These are phyloP conservation scores for Arrhopalites spinosus DNA, from an alignment of 2,888 invertebrate genomes.

Conservation along the genomic window DNA sequence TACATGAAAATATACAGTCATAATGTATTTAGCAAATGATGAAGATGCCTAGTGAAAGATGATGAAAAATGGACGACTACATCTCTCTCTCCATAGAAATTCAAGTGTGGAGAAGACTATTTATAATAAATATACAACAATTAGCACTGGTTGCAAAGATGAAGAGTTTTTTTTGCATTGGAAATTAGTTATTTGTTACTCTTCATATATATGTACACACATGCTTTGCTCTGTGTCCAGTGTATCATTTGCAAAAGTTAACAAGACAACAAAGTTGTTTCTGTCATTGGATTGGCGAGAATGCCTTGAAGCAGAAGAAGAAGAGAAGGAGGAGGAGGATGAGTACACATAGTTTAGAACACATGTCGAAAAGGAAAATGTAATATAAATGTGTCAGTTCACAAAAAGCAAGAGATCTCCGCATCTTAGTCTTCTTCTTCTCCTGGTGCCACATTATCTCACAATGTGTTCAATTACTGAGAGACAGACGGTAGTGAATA, in stretches of 20 bases:
- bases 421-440: not conserved
- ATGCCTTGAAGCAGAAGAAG: too few relatives aligned
- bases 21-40: not conserved
- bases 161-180: too few relatives aligned
- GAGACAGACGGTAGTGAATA: conserved; percentile 3
- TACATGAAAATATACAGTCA: not conserved
- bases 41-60: not conserved
- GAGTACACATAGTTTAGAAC: too few relatives aligned
- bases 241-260: conserved; percentile 2
- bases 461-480: not conserved
- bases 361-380: conserved; percentile 2
- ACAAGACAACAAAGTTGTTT: conserved; percentile 13
- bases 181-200: too few relatives aligned
- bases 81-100: not conserved
- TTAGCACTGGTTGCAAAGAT: not conserved
- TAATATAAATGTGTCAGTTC: conserved; percentile 4
- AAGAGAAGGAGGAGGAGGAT: too few relatives aligned
- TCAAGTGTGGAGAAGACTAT: not conserved
- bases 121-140: not conserved
- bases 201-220: too few relatives aligned
- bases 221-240: too few relatives aligned
- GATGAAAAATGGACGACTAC: too few relatives aligned
- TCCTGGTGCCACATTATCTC: conserved; percentile 10
- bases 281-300: not conserved
- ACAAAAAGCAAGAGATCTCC: not conserved